Evolutionary conservation across 1,140 invertebrate genomes (phyloP).

Genomic region (Ericerus pela): DNA sequence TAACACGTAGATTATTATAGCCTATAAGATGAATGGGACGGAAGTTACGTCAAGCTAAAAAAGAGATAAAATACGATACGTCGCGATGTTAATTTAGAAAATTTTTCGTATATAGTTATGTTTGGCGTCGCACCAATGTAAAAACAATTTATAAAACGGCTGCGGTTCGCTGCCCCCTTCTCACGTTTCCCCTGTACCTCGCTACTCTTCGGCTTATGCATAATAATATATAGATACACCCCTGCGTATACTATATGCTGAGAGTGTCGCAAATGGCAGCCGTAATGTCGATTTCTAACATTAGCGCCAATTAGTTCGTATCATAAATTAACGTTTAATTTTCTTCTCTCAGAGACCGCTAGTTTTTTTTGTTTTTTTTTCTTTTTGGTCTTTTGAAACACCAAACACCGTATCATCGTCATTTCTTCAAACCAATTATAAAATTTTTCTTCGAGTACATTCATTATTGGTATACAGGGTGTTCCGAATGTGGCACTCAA

Average conservation of each 20-base stretch:
- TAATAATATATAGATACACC: too few relatives aligned
- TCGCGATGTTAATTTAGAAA: constrained; percentile 2
- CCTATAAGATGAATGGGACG: constrained; percentile 5
- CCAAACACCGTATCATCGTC: constrained; percentile 6
- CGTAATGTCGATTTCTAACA: not conserved
- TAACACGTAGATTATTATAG: too few relatives aligned
- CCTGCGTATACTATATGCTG: too few relatives aligned
- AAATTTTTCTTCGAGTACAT: not conserved
- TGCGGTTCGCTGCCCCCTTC: constrained; percentile 1
- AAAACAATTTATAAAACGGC: constrained; percentile 13
- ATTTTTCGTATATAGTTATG: constrained; percentile 7
- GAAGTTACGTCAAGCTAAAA: not conserved
- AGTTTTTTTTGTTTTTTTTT: constrained; percentile 5
- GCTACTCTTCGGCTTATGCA: too few relatives aligned
- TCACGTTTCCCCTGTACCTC: not conserved
- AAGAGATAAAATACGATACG: constrained; percentile 10
- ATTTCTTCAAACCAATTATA: constrained; percentile 9
- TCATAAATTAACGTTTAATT: constrained; percentile 10
- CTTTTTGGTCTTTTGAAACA: too few relatives aligned
- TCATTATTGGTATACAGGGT: too few relatives aligned
- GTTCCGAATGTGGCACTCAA: too few relatives aligned
- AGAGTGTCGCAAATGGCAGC: too few relatives aligned
- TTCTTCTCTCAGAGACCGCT: constrained; percentile 3
- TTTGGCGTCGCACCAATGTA: constrained; percentile 9
- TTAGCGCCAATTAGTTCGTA: constrained; percentile 6